A percentile compares a stretch with the other conserved stretches of the same genome.
These are phyloP conservation scores for Lepidurus arcticus DNA, from an alignment of 1,140 invertebrate genomes.

Conservation along the genomic window DNA sequence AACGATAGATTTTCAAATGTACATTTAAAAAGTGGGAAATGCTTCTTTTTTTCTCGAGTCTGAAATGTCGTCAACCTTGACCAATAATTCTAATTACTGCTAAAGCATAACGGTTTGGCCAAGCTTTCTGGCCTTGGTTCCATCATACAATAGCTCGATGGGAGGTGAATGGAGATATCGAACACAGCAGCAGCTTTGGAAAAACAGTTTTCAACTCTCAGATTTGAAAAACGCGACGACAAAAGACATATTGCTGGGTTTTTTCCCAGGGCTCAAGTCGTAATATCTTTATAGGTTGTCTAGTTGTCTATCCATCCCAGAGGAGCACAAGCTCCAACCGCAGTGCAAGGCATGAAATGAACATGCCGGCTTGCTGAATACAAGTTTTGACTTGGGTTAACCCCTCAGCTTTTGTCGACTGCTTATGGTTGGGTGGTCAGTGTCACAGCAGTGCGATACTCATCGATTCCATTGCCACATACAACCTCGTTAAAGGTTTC, in stretches of 20 bases:
- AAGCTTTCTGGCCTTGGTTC: neutral
- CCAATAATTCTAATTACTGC: neutral
- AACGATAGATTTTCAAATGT: no score
- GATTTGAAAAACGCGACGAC: constrained; percentile 1
- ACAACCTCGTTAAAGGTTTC: constrained; percentile 19
- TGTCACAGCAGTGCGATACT: constrained; percentile 8
- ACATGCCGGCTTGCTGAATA: neutral
- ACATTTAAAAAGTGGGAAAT: no score
- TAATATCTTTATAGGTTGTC: neutral
- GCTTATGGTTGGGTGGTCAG: constrained; percentile 4
- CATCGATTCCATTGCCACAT: constrained; percentile 21
- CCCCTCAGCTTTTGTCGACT: constrained; percentile 8
- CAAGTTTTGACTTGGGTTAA: constrained; percentile 10
- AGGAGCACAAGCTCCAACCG: neutral
- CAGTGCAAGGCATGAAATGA: neutral
- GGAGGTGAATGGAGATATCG: constrained; percentile 21
- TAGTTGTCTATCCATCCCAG: neutral
- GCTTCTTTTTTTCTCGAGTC: no score
- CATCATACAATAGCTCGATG: neutral
- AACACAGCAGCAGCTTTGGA: neutral
- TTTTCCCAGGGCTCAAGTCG: neutral
- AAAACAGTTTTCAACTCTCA: neutral
- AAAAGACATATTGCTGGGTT: neutral
- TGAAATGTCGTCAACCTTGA: neutral
- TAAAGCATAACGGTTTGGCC: neutral